phyloP scores from a whole-genome alignment of 2,113 vertebrate genomes.

The Vireo altiloquus region DNA sequence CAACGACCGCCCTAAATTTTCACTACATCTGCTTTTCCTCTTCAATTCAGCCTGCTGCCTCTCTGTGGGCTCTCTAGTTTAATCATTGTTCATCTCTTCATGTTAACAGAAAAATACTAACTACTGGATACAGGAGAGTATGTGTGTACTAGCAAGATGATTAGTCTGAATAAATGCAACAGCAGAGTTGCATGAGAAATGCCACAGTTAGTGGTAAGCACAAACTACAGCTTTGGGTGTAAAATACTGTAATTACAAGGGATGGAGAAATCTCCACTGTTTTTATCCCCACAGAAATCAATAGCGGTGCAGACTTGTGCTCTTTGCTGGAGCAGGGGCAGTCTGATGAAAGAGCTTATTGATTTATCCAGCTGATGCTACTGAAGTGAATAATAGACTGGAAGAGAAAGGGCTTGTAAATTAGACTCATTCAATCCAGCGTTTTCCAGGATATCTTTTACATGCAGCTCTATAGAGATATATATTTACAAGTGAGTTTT shows the following conservation, averaged over 20 bases:
- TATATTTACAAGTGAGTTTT: not conserved
- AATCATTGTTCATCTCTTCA: conserved; percentile 57
- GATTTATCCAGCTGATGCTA: conserved; percentile 62
- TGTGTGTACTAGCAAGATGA: conserved; percentile 41
- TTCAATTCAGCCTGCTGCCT: conserved; percentile 8
- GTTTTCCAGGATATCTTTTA: conserved; percentile 5
- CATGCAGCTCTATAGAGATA: not conserved
- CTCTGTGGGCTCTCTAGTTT: conserved; percentile 36
- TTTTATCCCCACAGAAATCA: conserved; percentile 69
- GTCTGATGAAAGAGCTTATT: conserved; percentile 61
- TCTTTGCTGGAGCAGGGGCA: conserved; percentile 43
- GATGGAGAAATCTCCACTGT: conserved; percentile 35
- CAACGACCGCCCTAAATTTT: conserved; percentile 24
- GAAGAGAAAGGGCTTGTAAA: conserved; percentile 50
- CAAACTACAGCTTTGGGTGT: conserved; percentile 57
- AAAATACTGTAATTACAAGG: conserved; percentile 71
- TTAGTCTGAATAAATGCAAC: conserved; percentile 60
- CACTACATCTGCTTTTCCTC: conserved; percentile 26
- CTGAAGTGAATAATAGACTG: conserved; percentile 57
- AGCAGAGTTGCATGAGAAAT: conserved; percentile 51
- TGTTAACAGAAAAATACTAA: conserved; percentile 55
- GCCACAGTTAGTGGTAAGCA: conserved; percentile 56
- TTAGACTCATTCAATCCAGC: conserved; percentile 41
- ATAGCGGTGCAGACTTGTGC: conserved; percentile 53
- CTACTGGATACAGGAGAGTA: not conserved